These are phyloP conservation scores for Drosophila tropicalis DNA, from an alignment of 1,140 invertebrate species.

Conservation along the genomic window DNA sequence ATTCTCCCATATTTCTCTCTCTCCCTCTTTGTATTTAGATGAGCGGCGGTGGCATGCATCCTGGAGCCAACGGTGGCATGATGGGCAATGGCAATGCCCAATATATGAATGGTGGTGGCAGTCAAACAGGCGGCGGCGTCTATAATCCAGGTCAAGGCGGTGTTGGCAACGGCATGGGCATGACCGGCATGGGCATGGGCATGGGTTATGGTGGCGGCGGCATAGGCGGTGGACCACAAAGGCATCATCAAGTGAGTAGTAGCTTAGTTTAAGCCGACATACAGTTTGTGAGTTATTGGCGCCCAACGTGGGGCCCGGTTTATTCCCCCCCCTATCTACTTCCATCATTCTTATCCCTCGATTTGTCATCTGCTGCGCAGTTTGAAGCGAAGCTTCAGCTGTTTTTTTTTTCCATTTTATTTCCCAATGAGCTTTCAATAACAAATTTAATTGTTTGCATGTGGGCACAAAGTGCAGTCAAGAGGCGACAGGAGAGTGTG, in stretches of 20 bases:
- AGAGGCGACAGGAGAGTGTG: constrained; percentile 4
- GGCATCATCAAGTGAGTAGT: constrained; percentile 81
- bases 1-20: neutral
- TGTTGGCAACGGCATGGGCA: constrained; percentile 58
- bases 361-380: constrained; percentile 26
- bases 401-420: constrained; percentile 11
- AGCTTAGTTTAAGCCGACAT: no score
- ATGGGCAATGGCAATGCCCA: constrained; percentile 79
- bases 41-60: constrained; percentile 74
- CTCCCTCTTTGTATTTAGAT: constrained; percentile 48
- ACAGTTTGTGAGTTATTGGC: no score
- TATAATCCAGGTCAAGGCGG: constrained; percentile 61
- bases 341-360: neutral
- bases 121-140: constrained; percentile 75
- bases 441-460: constrained; percentile 63
- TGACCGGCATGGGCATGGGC: constrained; percentile 56
- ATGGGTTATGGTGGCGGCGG: constrained; percentile 79
- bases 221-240: constrained; percentile 59
- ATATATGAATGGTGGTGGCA: constrained; percentile 65
- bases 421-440: constrained; percentile 56
- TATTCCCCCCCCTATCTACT: neutral
- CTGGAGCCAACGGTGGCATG: constrained; percentile 67
- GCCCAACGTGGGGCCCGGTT: no score
- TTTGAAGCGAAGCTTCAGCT: constrained; percentile 28
- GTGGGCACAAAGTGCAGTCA: constrained; percentile 52